Evolutionary conservation across 2,797 vertebrate genomes (phyloP).

Genomic region (Lagocephalus sceleratus): DNA sequence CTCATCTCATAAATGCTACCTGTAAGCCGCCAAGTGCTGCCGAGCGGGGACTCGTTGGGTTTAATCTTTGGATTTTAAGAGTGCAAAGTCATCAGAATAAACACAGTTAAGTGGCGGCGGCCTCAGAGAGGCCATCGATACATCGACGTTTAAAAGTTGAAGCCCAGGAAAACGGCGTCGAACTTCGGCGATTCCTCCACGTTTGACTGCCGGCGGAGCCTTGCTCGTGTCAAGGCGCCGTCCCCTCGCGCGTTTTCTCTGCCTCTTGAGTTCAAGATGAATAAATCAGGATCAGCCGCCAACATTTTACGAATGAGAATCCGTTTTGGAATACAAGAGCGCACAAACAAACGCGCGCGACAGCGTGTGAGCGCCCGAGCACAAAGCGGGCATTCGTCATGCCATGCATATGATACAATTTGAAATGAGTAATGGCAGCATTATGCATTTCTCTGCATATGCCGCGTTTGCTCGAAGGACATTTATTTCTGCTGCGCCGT

Average conservation of each 20-base stretch:
- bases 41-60: neutral
- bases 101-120: constrained; percentile 3
- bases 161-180: neutral
- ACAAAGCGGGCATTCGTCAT: constrained; percentile 36
- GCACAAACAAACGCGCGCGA: constrained; percentile 17
- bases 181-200: neutral
- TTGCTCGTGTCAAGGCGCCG: no score
- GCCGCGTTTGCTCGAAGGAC: constrained; percentile 45
- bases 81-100: constrained; percentile 2
- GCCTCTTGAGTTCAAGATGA: constrained; percentile 9
- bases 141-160: constrained; percentile 8
- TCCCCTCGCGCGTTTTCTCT: no score
- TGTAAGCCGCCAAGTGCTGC: neutral
- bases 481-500: constrained; percentile 52
- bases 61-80: constrained; percentile 12
- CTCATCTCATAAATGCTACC: constrained; percentile 1
- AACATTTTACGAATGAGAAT: constrained; percentile 29
- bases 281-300: constrained; percentile 22
- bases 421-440: constrained; percentile 51
- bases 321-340: neutral
- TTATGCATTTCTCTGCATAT: constrained; percentile 41
- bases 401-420: constrained; percentile 45
- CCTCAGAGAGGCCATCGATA: neutral
- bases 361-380: constrained; percentile 23
- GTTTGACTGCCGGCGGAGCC: no score